Evolutionary conservation across 37 sponge, comb jelly and placozoan species (phyloP), one percentile per base, ranked within the genome.

Genomic region (Amphimedon queenslandica): DNA sequence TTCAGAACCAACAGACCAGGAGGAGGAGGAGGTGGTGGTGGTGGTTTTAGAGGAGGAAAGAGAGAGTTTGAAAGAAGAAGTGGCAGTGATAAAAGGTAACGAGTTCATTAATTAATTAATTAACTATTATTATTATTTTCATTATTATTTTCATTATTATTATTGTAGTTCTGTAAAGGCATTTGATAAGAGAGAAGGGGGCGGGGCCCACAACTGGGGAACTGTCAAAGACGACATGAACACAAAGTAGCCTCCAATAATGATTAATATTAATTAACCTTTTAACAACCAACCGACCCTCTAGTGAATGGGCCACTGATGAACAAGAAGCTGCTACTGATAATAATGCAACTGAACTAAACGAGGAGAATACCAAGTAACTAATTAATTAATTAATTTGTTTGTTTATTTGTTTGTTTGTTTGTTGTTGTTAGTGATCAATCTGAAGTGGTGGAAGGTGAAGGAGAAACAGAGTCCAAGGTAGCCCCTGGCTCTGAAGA

Each of bases 171-270:
- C 82, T 0, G 75, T 87, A 47, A 88, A 88, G 41, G 58, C 94
- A 0, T 33, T 77, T 40, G 91, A 93, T 41, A 93, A 93, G 79
- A 58, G 87, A 23, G 94, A 93, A 51, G 94, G 94, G 8, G 92
- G 92, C 28, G 94, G 94, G 33, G 75, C 92, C 20, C 92, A 86
- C 64, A 93, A 93, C 84, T 93, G 94, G 94, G 94, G 94, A 6
- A 76, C 57, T 4, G 73, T 63, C n/a, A 66, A 76, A 4, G 94
- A 89, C 42, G 88, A 87, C 24, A 38, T 81, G 1, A 40, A 81
- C 34, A 66, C 72, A 70, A 32, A 29, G 75, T 80, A 47, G 13
- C 13, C 13, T 8, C 13, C n/a, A n/a, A n/a, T n/a, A n/a, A n/a
- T n/a, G n/a, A n/a, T n/a, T n/a, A n/a, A n/a, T n/a, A n/a, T n/a